Conservation (phyloP, 1,140 invertebrate species). For the Trichogramma pretiosum region DNA sequence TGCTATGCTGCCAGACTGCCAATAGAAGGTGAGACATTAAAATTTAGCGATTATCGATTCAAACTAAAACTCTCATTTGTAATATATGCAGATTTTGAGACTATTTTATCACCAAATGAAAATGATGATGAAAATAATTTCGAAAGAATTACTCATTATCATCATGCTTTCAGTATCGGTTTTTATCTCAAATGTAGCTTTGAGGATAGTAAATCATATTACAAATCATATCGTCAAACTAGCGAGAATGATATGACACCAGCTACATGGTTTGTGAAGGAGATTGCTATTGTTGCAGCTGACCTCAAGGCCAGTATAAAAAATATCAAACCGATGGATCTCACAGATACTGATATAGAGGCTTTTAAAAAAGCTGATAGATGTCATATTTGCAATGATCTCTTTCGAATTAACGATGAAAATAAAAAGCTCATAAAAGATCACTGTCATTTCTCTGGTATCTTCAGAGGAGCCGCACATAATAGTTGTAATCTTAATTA, state of each 20-base stretch:
- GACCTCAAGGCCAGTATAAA: background rate
- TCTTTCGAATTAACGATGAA: background rate
- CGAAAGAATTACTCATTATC: too few species aligned
- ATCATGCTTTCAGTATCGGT: too few species aligned
- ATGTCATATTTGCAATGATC: background rate
- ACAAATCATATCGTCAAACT: background rate
- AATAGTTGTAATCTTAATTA: background rate
- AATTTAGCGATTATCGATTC: too few species aligned
- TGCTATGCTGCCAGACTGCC: too few species aligned
- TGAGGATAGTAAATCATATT: background rate
- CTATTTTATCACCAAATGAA: too few species aligned
- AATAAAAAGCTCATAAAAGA: background rate
- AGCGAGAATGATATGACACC: background rate
- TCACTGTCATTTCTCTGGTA: slow-evolving; percentile 2
- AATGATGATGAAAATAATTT: too few species aligned
- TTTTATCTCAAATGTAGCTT: background rate
- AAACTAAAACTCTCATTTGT: too few species aligned
- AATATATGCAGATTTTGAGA: too few species aligned
- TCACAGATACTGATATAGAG: background rate
- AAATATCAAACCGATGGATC: background rate
- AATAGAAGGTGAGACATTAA: too few species aligned
- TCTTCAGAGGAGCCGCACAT: background rate
- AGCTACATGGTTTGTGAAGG: background rate
- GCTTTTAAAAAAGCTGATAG: background rate
- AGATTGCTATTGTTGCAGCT: background rate